Evolutionary conservation across 2,888 invertebrate species (phyloP), one percentile per base, ranked within the genome.

Genomic region (Blastobasis adustella): DNA sequence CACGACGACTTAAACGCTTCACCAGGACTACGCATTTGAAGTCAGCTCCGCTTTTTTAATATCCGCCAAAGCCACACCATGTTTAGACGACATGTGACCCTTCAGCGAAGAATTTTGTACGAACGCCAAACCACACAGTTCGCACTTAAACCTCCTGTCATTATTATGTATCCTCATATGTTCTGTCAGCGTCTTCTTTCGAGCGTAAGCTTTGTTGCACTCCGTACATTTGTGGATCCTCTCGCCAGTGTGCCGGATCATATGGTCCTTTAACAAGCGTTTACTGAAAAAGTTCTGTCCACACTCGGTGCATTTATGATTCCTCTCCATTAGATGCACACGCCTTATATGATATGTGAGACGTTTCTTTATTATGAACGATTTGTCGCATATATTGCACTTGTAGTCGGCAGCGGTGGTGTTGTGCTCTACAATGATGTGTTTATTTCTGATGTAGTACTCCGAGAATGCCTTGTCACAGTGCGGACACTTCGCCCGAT

Each of bases 111-210:
- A 81, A 41, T 87, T 87, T 48, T 87, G 87, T 0, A 87, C 84
- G 41, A 87, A 87, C 0, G 85, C 78, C 0, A 78, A 6, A 0
- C 71, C 69, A 47, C 87, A 87, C 0, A 84, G 63, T 0, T 76
- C 80, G 46, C 87, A 87, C 44, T 82, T 83, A 23, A 86, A 86
- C 4, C 86, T 53, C 41, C 82, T 76, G 55, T 86, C 86, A 52
- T 87, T 83, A 51, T 83, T 81, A 52, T 87, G 87, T 4, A 86
- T 86, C n/a, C 85, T 44, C 82, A 86, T 81, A 59, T 87, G 86
- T 49, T 86, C 84, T 0, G 79, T 59, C 6, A 87, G 50, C 0
- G 86, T 87, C 44, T 86, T 86, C 56, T 83, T 85, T 37, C 87
- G 71, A 0, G 86, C 85, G 45, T 85, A 87, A 0, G 86, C 76